These are phyloP conservation scores for Lepidocyrtoides sp. DNA, from an alignment of 2,888 invertebrate genomes.

Conservation along the genomic window DNA sequence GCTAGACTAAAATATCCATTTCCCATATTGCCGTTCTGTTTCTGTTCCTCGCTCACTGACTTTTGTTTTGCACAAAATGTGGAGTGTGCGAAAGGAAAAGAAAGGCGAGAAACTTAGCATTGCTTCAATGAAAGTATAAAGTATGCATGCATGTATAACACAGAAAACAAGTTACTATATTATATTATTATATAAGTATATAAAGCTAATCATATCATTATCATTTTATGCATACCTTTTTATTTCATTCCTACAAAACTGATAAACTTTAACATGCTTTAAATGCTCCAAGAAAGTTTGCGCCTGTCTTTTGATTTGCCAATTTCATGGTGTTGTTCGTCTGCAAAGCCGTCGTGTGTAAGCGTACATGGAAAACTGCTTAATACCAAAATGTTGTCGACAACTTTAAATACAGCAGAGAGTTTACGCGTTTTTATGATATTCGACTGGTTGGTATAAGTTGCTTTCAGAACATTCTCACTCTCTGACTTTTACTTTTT, in stretches of 20 bases:
- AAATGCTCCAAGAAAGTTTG: constrained; percentile 40
- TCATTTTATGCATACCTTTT: constrained; percentile 3
- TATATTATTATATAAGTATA: neutral
- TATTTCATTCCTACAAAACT: constrained; percentile 20
- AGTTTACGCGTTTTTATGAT: too few relatives aligned
- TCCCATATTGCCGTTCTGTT: neutral
- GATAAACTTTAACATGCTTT: too few relatives aligned
- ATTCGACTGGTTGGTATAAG: too few relatives aligned
- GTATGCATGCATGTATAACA: neutral
- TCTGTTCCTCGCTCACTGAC: constrained; percentile 1
- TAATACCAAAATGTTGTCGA: too few relatives aligned
- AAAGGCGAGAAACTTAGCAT: too few relatives aligned
- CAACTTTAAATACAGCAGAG: too few relatives aligned
- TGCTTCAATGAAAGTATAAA: constrained; percentile 5
- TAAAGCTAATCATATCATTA: neutral
- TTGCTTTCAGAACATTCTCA: too few relatives aligned
- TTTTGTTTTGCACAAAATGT: neutral
- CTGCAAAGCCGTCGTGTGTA: too few relatives aligned
- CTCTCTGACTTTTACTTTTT: too few relatives aligned
- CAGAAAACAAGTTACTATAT: too few relatives aligned
- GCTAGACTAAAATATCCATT: constrained; percentile 57
- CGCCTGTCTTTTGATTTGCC: constrained; percentile 80
- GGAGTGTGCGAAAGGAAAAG: neutral
- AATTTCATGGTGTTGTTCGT: constrained; percentile 70
- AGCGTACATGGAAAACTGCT: too few relatives aligned